phyloP scores from a whole-genome alignment of 2,113 vertebrate species.

The Leptosomus discolor region DNA sequence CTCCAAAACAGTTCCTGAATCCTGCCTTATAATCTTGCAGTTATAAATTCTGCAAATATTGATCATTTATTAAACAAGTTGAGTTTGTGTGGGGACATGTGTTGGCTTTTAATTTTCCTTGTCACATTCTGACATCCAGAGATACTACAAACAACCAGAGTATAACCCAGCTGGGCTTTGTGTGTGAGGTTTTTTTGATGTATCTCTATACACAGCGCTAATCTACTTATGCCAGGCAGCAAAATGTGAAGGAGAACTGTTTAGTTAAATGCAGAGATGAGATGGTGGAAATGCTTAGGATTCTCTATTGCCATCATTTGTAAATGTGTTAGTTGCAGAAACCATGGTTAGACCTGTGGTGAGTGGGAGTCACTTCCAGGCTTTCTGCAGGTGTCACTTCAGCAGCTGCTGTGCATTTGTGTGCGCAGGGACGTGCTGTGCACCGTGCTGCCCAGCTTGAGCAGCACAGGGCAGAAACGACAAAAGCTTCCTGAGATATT shows the following conservation, averaged over 20 bases:
- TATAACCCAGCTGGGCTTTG: background rate
- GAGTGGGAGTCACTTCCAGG: background rate
- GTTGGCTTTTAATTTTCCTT: background rate
- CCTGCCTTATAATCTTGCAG: background rate
- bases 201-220: background rate
- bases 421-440: background rate
- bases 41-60: background rate
- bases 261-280: background rate
- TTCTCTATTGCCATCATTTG: background rate
- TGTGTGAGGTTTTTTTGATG: background rate
- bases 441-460: background rate
- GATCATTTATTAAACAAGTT: background rate
- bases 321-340: background rate
- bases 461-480: background rate
- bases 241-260: background rate
- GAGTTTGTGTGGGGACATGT: background rate
- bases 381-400: background rate
- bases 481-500: background rate
- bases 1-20: background rate
- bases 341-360: background rate
- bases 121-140: background rate
- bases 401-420: background rate
- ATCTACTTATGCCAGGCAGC: background rate
- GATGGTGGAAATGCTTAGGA: background rate
- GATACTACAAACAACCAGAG: background rate